A percentile compares a stretch with the other conserved stretches of the same genome.
Evolutionary conservation across 1,140 invertebrate genomes (phyloP).

Genomic region (Aradophagus sp.): DNA sequence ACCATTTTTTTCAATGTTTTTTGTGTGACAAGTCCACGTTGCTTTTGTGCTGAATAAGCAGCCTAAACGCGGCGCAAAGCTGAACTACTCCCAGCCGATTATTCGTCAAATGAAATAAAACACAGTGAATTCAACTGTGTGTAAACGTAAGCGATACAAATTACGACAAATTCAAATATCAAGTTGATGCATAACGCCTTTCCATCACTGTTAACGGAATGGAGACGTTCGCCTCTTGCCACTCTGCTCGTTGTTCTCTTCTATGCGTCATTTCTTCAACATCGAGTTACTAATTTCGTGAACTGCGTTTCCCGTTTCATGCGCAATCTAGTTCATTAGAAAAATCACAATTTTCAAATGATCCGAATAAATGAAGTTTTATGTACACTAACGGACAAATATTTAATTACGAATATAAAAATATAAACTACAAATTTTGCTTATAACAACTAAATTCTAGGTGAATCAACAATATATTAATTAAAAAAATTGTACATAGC

Average conservation of each 20-base stretch:
- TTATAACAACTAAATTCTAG: too few species aligned
- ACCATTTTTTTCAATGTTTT: too few species aligned
- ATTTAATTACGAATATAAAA: too few species aligned
- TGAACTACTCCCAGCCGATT: too few species aligned
- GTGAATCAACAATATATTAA: too few species aligned
- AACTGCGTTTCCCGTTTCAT: constrained; percentile 50
- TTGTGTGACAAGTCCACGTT: too few species aligned
- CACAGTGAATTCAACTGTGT: constrained; percentile 53
- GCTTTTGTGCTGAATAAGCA: too few species aligned
- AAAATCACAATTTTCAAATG: constrained; percentile 5
- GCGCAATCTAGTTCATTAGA: constrained; percentile 43
- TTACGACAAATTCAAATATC: constrained; percentile 69
- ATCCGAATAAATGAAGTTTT: too few species aligned
- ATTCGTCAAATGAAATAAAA: constrained; percentile 29
- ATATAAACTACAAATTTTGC: too few species aligned
- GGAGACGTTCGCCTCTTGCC: constrained; percentile 51
- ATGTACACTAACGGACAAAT: too few species aligned
- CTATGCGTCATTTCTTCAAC: constrained; percentile 47
- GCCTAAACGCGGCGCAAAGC: too few species aligned
- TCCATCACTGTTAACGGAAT: constrained; percentile 63
- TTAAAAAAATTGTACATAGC: too few species aligned
- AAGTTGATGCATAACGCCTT: constrained; percentile 65
- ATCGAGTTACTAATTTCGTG: constrained; percentile 60
- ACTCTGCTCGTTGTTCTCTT: constrained; percentile 44
- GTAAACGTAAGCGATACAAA: constrained; percentile 64